Evolutionary conservation across 2,888 invertebrate genomes (phyloP).

Genomic region (Cephus rjabovi): DNA sequence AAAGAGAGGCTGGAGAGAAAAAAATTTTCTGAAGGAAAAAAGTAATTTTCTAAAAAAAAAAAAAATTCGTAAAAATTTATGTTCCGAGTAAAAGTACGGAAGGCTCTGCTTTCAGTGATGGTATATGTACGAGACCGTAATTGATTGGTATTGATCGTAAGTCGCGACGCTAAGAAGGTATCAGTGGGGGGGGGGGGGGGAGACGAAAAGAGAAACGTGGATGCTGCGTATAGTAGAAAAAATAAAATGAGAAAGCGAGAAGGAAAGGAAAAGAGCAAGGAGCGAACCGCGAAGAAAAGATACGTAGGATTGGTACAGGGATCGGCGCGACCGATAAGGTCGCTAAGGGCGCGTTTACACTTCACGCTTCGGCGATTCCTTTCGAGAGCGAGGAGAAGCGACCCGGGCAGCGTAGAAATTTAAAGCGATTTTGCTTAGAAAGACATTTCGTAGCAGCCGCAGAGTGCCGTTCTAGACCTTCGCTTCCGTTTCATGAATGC

Average conservation of each 20-base stretch:
- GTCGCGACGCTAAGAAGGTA: not conserved
- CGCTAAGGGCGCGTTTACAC: not conserved
- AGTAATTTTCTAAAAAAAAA: no score
- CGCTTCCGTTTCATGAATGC: not conserved
- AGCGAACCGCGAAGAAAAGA: not conserved
- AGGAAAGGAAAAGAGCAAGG: not conserved
- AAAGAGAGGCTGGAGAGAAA: not conserved
- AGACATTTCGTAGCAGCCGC: not conserved
- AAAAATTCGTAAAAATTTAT: not conserved
- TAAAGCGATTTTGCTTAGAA: not conserved
- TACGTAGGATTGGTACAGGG: not conserved
- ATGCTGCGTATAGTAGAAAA: not conserved
- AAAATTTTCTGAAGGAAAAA: no score
- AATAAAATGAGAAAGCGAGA: not conserved
- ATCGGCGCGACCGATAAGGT: not conserved
- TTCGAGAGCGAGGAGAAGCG: not conserved
- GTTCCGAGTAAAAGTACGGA: not conserved
- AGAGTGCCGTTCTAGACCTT: not conserved
- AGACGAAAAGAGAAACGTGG: not conserved
- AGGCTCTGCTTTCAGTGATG: not conserved
- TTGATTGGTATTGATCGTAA: not conserved
- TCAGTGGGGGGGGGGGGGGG: not conserved
- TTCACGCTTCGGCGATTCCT: not conserved
- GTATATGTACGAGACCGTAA: not conserved
- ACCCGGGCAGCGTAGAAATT: not conserved